Evolutionary conservation across 2,888 invertebrate species (phyloP).

Genomic region (Latheticus oryzae): DNA sequence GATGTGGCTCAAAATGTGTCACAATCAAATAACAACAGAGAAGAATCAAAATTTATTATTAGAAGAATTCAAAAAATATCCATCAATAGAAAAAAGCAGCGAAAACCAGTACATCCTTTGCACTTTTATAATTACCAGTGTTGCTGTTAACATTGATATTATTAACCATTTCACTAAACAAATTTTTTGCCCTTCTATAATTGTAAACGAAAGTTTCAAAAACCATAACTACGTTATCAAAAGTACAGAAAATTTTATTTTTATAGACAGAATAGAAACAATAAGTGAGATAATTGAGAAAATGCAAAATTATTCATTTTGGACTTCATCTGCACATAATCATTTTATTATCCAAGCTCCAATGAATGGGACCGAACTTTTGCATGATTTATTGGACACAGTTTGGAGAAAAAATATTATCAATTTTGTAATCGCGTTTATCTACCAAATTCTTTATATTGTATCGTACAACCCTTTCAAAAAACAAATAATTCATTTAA

Average conservation of each 20-base stretch:
- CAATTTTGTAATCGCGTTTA: constrained; percentile 38
- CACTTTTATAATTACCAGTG: not conserved
- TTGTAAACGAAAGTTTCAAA: not conserved
- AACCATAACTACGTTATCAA: not conserved
- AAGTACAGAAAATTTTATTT: not conserved
- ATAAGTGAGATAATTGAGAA: not conserved
- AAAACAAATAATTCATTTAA: constrained; percentile 6
- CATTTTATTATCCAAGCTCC: not conserved
- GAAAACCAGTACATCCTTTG: no score
- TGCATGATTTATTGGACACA: not conserved
- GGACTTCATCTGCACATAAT: not conserved
- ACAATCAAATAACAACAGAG: no score
- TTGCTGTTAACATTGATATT: not conserved
- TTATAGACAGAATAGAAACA: not conserved
- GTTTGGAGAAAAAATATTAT: constrained; percentile 36
- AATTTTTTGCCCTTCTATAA: not conserved
- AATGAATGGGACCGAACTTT: not conserved
- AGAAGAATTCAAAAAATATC: no score
- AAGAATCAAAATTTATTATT: no score
- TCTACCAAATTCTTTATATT: constrained; percentile 25
- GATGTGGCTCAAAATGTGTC: no score
- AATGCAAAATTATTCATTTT: not conserved
- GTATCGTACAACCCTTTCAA: constrained; percentile 36
- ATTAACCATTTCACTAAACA: not conserved
- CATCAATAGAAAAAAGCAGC: no score